These are phyloP conservation scores for Blastomussa wellsi DNA, from an alignment of 92 coral and sea anemone genomes.

Conservation along the genomic window DNA sequence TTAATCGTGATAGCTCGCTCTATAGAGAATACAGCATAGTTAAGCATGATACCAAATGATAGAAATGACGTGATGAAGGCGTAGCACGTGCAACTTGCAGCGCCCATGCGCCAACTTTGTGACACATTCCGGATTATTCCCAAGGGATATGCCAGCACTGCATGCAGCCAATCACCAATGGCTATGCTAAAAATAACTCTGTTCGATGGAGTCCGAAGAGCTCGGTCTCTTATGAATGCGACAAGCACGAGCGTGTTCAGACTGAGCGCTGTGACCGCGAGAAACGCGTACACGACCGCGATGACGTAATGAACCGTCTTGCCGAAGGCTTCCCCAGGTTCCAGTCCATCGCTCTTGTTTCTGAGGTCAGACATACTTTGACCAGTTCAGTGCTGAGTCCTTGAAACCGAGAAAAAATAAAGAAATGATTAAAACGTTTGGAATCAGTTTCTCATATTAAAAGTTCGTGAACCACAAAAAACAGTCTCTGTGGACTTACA, in stretches of 20 bases:
- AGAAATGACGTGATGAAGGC: constrained; percentile 63
- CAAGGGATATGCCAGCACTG: constrained; percentile 46
- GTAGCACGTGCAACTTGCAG: constrained; percentile 50
- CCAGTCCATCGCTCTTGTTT: not conserved
- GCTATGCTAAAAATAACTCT: constrained; percentile 70
- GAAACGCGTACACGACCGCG: constrained; percentile 30
- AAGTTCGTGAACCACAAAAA: too few species aligned
- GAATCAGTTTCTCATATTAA: not conserved
- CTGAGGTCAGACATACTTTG: constrained; percentile 1
- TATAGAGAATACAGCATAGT: constrained; percentile 65
- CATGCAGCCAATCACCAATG: constrained; percentile 67
- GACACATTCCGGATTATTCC: constrained; percentile 59
- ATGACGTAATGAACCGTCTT: constrained; percentile 27
- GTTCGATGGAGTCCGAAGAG: constrained; percentile 47
- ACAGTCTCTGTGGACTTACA: not conserved
- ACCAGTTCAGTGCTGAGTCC: not conserved
- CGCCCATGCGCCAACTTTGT: constrained; percentile 53
- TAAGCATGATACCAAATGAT: constrained; percentile 66
- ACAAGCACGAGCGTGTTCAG: constrained; percentile 55
- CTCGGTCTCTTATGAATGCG: constrained; percentile 50
- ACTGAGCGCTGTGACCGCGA: constrained; percentile 31
- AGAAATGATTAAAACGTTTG: not conserved
- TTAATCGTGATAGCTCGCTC: constrained; percentile 30
- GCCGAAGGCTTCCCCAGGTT: constrained; percentile 13
- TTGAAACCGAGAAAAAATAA: not conserved